Base-by-base conservation (phyloP, 2,797 vertebrate species). In the Eulemur coronatus region DNA sequence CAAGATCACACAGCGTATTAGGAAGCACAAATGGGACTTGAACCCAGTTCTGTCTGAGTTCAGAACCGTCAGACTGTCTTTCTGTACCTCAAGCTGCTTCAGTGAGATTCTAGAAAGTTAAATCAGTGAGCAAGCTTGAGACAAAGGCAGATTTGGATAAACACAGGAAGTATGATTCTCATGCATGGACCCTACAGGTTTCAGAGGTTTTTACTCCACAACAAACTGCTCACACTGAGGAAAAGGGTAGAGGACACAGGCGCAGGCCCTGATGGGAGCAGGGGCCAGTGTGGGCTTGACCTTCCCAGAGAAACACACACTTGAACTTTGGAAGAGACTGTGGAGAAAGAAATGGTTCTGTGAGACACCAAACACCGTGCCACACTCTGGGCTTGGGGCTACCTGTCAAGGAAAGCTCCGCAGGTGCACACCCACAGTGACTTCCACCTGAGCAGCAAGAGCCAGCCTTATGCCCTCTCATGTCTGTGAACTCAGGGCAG, bases 371-470 rank as follows among this genome's bases (percentile, higher is more conserved):
- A 82, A 38, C 6, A 35, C 14, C 59, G 59, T 20, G 2, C 8
- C 15, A 17, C 22, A 52, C 28, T 81, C 11, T 46, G 4, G 7
- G 61, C 35, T 41, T 67, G 35, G 43, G 17, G 52, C 15, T 11
- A 17, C 38, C 11, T 52, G 17, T 59, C 65, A n/a, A 35, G 73
- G 15, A 55, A 89, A 41, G 8, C 8, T 28, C 14, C 1, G 9
- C 6, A 65, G n/a, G 15, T 0, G 20, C 11, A 28, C 0, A 70
- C 6, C 2, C 7, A 2, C 8, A 20, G 3, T 4, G 41, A 28
- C n/a, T 65, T 70, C 41, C 8, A 84, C 18, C 59, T 65, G 3
- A n/a, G 55, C 17, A 70, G 59, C 35, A 84, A 82, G 52, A 50
- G 4, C 22, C 20, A 82, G 15, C n/a, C 26, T 17, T 15, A 35